Percentiles rank a stretch among this genome's conserved stretches.
Conservation (phyloP, 1,140 invertebrate species). For the Leptinotarsa texana region DNA sequence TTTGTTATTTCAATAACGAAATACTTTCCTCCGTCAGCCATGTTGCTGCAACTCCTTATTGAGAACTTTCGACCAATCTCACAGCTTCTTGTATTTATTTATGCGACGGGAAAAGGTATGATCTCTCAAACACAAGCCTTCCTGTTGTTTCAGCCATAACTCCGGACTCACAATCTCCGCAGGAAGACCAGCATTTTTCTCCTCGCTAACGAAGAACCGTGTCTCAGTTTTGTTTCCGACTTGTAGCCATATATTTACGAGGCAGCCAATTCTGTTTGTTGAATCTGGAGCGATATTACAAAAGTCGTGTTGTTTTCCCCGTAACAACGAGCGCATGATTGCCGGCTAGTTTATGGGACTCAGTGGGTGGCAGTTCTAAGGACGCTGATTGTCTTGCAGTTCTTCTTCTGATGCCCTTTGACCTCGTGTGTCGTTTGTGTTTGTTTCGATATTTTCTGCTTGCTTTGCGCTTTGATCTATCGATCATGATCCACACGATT, state of each 20-base stretch:
- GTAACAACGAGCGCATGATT: constrained; percentile 48
- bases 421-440: constrained; percentile 30
- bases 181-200: constrained; percentile 8
- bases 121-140: no score
- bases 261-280: constrained; percentile 33
- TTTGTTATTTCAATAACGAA: no score
- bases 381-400: constrained; percentile 40
- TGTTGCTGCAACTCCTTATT: no score
- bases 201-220: constrained; percentile 14
- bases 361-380: constrained; percentile 44
- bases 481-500: constrained; percentile 22
- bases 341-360: constrained; percentile 47
- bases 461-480: constrained; percentile 24
- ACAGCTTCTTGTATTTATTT: no score
- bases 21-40: no score
- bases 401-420: constrained; percentile 35
- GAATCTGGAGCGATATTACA: constrained; percentile 47
- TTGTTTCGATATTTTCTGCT: constrained; percentile 33
- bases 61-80: no score
- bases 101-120: no score
- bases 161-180: not conserved
- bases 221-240: constrained; percentile 46
- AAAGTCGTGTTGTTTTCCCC: constrained; percentile 41
- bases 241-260: constrained; percentile 46
- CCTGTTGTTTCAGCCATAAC: no score